phyloP scores from a whole-genome alignment of 2,888 invertebrate species.

The Cactoblastis cactorum region DNA sequence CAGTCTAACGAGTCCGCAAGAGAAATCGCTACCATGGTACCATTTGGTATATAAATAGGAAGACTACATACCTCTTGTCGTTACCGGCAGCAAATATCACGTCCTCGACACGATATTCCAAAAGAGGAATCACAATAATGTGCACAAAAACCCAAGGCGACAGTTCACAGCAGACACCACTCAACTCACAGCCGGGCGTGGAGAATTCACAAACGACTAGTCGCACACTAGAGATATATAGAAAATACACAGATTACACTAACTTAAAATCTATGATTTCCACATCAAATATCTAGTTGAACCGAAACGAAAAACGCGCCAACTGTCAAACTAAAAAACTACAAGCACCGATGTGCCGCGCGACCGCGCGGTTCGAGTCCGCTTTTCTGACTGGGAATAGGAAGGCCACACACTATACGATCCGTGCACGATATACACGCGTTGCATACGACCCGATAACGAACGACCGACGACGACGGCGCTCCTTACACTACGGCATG shows the following conservation, averaged over 20 bases:
- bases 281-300: slow-evolving; percentile 61
- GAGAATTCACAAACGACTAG: slow-evolving; percentile 71
- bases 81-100: slow-evolving; percentile 42
- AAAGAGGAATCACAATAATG: slow-evolving; percentile 69
- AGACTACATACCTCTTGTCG: slow-evolving; percentile 52
- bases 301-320: slow-evolving; percentile 75
- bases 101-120: slow-evolving; percentile 56
- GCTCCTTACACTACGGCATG: slow-evolving; percentile 38
- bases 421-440: slow-evolving; percentile 39
- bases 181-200: slow-evolving; percentile 68
- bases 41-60: slow-evolving; percentile 25
- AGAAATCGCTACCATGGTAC: slow-evolving; percentile 40
- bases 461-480: slow-evolving; percentile 25
- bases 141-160: slow-evolving; percentile 59
- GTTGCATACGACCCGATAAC: slow-evolving; percentile 44
- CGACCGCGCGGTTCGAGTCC: slow-evolving; percentile 74
- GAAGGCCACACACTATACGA: slow-evolving; percentile 38
- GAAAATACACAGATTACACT: slow-evolving; percentile 77
- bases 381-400: slow-evolving; percentile 65
- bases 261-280: slow-evolving; percentile 76
- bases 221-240: slow-evolving; percentile 65
- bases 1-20: slow-evolving; percentile 43
- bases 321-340: slow-evolving; percentile 79
- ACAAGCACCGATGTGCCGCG: slow-evolving; percentile 76
- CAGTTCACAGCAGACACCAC: slow-evolving; percentile 51